Base-by-base conservation (phyloP, 2,888 invertebrate genomes). In the Villa cingulata region DNA sequence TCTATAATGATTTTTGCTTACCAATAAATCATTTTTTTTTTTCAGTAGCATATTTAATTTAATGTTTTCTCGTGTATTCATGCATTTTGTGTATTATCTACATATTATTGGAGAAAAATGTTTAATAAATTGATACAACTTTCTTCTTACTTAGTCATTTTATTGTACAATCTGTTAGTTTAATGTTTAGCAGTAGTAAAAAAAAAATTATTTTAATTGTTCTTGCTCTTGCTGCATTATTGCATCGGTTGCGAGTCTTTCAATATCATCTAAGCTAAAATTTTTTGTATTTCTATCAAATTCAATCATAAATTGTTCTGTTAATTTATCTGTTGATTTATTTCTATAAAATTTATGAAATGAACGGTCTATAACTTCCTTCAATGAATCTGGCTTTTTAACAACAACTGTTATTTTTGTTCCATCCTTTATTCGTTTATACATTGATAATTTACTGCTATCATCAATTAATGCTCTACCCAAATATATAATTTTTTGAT, bases 401-500 rank as follows among this genome's bases (percentile, higher is more conserved):
- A 83, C 75, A 23, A 85, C 72, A 50, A 86, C 68, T 60, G 81
- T 81, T 40, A 87, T 61, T 64, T 82, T 86, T 16, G 80, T 76
- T 2, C 85, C 86, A 51, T 86, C 83, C 63, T 80, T 81, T 34
- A 86, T 81, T 53, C 75, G 74, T 6, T 80, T 77, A 63, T 86
- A 86, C 40, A 77, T 78, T 38, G 75, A 72, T 41, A 87, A 67
- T 9, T 73, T 74, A 59, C 83, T 81, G 7, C 7, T 6, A 42
- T 83, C 81, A 59, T 87, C 86, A 59, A 77, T 70, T 45, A 87
- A 67, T 2, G 83, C 75, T 57, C 82, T 77, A 2, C 86, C 86
- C 6, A 77, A 69, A n/a, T 80, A 70, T 16, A 87, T 69, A 41
- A 87, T 66, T 56, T 80, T 83, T 62, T 86, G 86, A 59, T 81